A percentile compares a stretch with the other conserved stretches of the same genome.
Conservation (phyloP, 2,797 vertebrate species). For the Acanthurus tractus region DNA sequence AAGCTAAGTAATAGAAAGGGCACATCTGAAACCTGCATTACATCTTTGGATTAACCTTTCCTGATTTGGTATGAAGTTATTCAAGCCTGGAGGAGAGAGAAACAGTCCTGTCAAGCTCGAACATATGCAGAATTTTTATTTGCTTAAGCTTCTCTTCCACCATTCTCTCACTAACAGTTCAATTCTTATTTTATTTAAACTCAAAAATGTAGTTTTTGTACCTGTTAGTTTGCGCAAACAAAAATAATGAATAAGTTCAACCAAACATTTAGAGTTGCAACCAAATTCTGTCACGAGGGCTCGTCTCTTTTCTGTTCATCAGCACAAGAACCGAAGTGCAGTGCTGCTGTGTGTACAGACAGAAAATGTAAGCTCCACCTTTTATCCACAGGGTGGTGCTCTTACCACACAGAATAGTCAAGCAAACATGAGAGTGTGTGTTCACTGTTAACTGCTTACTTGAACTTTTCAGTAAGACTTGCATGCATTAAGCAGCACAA, state of each 20-base stretch:
- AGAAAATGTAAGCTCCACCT: background rate
- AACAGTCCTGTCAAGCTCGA: no score
- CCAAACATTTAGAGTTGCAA: background rate
- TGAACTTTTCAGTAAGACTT: background rate
- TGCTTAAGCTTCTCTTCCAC: no score
- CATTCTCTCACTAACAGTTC: no score
- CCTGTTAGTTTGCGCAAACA: background rate
- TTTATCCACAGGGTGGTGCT: constrained; percentile 4
- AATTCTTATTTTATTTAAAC: no score
- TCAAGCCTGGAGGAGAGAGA: no score
- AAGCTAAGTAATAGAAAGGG: no score
- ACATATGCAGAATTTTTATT: no score
- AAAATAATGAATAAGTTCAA: background rate
- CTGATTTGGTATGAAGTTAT: no score
- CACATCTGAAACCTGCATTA: no score
- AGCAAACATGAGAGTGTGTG: background rate
- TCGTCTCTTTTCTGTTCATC: background rate
- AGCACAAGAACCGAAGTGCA: background rate
- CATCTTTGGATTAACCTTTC: no score
- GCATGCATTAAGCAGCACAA: background rate
- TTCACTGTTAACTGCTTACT: background rate
- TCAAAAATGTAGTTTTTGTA: background rate
- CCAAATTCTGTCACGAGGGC: background rate
- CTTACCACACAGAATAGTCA: background rate
- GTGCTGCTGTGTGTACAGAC: background rate